Evolutionary conservation across 2,888 invertebrate species (phyloP).

Genomic region (Lasioglossum leucozonium): DNA sequence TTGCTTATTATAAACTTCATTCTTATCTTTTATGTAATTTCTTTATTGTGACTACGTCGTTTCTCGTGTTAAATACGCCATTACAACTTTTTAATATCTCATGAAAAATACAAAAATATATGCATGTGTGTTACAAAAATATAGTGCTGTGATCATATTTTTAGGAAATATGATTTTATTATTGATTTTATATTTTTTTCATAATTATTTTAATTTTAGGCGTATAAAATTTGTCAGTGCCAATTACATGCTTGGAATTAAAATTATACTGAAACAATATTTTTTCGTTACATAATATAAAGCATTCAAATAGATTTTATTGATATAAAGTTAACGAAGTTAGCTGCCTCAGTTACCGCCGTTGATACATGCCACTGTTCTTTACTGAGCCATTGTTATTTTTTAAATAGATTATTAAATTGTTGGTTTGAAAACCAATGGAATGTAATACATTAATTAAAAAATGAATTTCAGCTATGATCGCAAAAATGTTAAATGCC

Average conservation of each 20-base stretch:
- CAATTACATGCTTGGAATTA: not conserved
- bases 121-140: constrained; percentile 44
- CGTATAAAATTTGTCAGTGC: not conserved
- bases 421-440: not conserved
- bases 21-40: constrained; percentile 55
- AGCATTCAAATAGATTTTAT: not conserved
- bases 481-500: not conserved
- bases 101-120: constrained; percentile 26
- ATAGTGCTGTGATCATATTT: constrained; percentile 12
- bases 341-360: too few relatives aligned
- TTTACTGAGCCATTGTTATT: too few relatives aligned
- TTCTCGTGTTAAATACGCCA: constrained; percentile 22
- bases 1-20: constrained; percentile 68
- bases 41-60: constrained; percentile 38
- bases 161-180: not conserved
- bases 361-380: not conserved
- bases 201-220: not conserved
- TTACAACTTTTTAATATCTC: constrained; percentile 3
- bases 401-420: not conserved
- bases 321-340: not conserved
- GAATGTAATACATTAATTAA: not conserved
- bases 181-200: constrained; percentile 1
- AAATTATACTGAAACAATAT: not conserved
- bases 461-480: not conserved
- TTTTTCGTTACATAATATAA: not conserved